Evolutionary conservation across 1,140 invertebrate genomes (phyloP).

Genomic region (Megalonaias nervosa): DNA sequence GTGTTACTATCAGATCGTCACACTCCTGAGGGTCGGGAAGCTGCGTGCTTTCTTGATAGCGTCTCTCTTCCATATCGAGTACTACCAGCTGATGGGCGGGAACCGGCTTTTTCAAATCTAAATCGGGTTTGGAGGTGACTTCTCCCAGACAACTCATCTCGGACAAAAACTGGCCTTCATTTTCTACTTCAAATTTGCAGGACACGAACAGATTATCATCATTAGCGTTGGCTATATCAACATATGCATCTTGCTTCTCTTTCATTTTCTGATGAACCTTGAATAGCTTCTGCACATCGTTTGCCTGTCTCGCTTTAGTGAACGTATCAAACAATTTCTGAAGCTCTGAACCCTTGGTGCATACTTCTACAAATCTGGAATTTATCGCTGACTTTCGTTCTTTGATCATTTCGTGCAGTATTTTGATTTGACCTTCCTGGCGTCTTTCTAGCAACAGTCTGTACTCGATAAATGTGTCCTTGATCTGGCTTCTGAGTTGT

Average conservation of each 20-base stretch:
- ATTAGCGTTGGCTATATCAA: slow-evolving; percentile 43
- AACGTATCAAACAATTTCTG: slow-evolving; percentile 63
- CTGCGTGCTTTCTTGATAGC: slow-evolving; percentile 14
- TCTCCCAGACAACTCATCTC: slow-evolving; percentile 63
- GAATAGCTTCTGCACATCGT: slow-evolving; percentile 61
- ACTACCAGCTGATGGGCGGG: slow-evolving; percentile 54
- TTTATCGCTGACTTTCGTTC: slow-evolving; percentile 61
- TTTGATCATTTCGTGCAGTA: slow-evolving; percentile 52
- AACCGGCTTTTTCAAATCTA: slow-evolving; percentile 52
- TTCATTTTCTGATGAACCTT: slow-evolving; percentile 58
- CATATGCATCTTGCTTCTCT: slow-evolving; percentile 54
- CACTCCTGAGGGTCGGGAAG: slow-evolving; percentile 22
- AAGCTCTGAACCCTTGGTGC: slow-evolving; percentile 56
- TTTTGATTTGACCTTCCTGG: slow-evolving; percentile 57
- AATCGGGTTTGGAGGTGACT: slow-evolving; percentile 47
- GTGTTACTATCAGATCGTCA: slow-evolving; percentile 19
- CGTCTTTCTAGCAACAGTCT: slow-evolving; percentile 59
- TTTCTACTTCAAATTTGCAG: slow-evolving; percentile 52
- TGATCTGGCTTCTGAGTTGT: slow-evolving; percentile 55
- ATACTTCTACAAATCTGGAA: slow-evolving; percentile 55
- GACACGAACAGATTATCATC: slow-evolving; percentile 60
- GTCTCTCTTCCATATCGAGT: slow-evolving; percentile 53
- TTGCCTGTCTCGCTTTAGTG: slow-evolving; percentile 47
- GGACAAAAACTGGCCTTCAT: slow-evolving; percentile 55
- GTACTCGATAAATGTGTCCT: slow-evolving; percentile 67